Evolutionary conservation across 92 coral and sea anemone species (phyloP).

Genomic region (Palythoa caribaeorum): DNA sequence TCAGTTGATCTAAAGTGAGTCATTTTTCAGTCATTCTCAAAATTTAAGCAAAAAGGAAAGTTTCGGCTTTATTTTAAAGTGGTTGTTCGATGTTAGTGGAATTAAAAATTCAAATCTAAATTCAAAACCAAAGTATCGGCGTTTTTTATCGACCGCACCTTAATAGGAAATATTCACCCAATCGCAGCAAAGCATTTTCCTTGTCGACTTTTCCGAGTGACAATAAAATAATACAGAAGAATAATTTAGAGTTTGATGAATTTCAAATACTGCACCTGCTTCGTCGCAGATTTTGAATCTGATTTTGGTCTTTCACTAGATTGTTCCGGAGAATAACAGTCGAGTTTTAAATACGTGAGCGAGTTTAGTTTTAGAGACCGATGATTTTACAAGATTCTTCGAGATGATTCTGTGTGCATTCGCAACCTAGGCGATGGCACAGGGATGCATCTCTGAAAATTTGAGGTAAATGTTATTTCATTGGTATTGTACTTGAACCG

Average conservation of each 20-base stretch:
- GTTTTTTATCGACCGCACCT: slow-evolving; percentile 6
- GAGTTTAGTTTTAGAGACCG: background rate
- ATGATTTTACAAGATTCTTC: slow-evolving; percentile 18
- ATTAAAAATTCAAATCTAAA: background rate
- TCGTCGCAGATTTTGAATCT: slow-evolving; percentile 11
- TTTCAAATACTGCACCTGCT: slow-evolving; percentile 45
- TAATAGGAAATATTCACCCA: slow-evolving; percentile 10
- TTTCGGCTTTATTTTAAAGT: background rate
- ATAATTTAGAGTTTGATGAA: slow-evolving; percentile 33
- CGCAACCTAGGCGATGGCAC: slow-evolving; percentile 41
- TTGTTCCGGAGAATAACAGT: background rate
- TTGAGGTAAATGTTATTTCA: slow-evolving; percentile 37
- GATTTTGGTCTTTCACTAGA: background rate
- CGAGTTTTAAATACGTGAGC: background rate
- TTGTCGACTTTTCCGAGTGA: background rate
- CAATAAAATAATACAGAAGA: slow-evolving; percentile 28
- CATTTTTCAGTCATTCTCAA: background rate
- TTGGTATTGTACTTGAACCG: slow-evolving; percentile 27
- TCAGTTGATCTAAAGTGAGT: background rate
- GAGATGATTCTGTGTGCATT: slow-evolving; percentile 10
- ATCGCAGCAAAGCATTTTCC: slow-evolving; percentile 30
- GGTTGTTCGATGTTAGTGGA: background rate
- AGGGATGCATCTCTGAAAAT: slow-evolving; percentile 27
- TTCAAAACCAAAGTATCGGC: background rate
- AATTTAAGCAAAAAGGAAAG: background rate